Percentiles rank a stretch among this genome's conserved stretches.
Conservation (phyloP, 2,888 invertebrate genomes). For the Trissolcus brochymenae region DNA sequence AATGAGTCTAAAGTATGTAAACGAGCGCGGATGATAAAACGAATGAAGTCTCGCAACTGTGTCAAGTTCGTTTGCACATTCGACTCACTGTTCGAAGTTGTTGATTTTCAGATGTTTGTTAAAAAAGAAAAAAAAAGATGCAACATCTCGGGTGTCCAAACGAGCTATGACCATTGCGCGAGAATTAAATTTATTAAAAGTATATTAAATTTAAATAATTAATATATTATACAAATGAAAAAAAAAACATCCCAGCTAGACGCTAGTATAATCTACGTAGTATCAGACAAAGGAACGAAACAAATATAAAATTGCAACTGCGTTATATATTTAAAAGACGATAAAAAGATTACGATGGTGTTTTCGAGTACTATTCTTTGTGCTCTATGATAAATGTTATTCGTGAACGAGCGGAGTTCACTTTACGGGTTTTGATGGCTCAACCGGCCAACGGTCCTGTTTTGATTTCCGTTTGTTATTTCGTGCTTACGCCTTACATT, state of each 20-base stretch:
- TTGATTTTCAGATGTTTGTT: slow-evolving; percentile 45
- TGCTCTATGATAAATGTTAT: slow-evolving; percentile 42
- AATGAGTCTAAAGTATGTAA: slow-evolving; percentile 20
- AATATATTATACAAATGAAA: slow-evolving; percentile 39
- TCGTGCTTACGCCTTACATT: slow-evolving; percentile 19
- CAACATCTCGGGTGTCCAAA: slow-evolving; percentile 12
- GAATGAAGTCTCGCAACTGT: slow-evolving; percentile 7
- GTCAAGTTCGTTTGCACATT: slow-evolving; percentile 40
- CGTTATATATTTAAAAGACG: slow-evolving; percentile 57
- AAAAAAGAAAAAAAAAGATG: background rate
- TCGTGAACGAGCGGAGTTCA: slow-evolving; percentile 30
- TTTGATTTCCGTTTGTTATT: slow-evolving; percentile 12
- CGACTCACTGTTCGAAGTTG: slow-evolving; percentile 22
- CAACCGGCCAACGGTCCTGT: slow-evolving; percentile 5
- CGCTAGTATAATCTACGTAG: slow-evolving; percentile 67
- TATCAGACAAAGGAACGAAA: slow-evolving; percentile 48
- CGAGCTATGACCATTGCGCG: slow-evolving; percentile 13
- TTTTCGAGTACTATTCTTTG: slow-evolving; percentile 31
- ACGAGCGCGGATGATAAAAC: slow-evolving; percentile 20
- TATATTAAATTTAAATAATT: slow-evolving; percentile 58
- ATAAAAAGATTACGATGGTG: slow-evolving; percentile 55
- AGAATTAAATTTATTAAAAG: slow-evolving; percentile 36
- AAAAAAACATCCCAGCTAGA: slow-evolving; percentile 65
- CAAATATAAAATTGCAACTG: slow-evolving; percentile 61
- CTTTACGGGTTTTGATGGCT: slow-evolving; percentile 47